Base-by-base conservation (phyloP, 2,797 vertebrate genomes). In the Fistularia tabacaria region DNA sequence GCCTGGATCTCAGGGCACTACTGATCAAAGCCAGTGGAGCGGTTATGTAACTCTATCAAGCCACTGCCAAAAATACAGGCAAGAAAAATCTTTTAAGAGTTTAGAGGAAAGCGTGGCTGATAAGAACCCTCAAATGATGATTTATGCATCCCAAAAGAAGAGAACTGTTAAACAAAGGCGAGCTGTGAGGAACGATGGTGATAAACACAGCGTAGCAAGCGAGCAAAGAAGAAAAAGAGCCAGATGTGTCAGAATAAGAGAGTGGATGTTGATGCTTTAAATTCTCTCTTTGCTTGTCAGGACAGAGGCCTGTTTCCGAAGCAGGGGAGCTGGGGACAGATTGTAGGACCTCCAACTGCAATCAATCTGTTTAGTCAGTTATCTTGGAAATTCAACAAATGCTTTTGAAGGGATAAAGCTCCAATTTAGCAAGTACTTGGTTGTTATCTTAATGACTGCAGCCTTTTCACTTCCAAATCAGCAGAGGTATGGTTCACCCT, bases 1-100 rank as follows among this genome's bases (percentile, higher is more conserved):
- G 41, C 41, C 0, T 1, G 51, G 55, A 70, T 75, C 54, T 57
- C 51, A 74, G 6, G 53, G 58, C 45, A 64, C 59, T 1, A 25
- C 46, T 65, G 70, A 75, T 76, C 75, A 82, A 73, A 79, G 69
- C 63, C 64, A 62, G 76, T 51, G 10, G 38, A 73, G 64, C 7
- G 0, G 52, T 78, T 80, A 81, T 51, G 54, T 6, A 84, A 89
- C 67, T 66, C 49, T 48, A 72, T 77, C 52, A 52, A 12, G 50
- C 54, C 36, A 54, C 55, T 0, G 42, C 55, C 53, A 62, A 69
- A 67, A 66, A 55, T 57, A 64, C 25, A 78, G 79, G 65, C 64
- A 68, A 62, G 57, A 71, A 36, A 65, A 70, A 84, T 85, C 80
- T 73, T 64, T 38, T 14, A 51, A 53, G 62, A 62, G 71, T 73